Conservation (phyloP, 2,797 vertebrate species). For the Gallinago stenura region DNA sequence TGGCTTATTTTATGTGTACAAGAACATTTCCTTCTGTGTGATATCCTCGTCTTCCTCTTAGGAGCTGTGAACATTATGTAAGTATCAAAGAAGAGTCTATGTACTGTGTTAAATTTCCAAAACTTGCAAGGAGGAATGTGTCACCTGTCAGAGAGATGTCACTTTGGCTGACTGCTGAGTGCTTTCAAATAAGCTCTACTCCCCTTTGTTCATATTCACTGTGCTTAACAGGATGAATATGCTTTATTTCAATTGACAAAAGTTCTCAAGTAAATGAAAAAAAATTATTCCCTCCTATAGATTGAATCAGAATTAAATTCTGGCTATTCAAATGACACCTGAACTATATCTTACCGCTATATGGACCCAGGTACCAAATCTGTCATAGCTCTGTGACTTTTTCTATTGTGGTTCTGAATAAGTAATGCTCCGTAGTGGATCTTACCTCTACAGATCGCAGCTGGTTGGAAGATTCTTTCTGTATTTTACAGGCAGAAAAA, state of each 20-base stretch:
- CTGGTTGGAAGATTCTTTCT: neutral
- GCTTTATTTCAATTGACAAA: constrained; percentile 31
- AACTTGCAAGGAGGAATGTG: constrained; percentile 69
- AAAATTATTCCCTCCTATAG: neutral
- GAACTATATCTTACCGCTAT: neutral
- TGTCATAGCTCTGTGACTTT: neutral
- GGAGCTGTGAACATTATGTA: constrained; percentile 71
- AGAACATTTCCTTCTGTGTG: constrained; percentile 39
- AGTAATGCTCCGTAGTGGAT: neutral
- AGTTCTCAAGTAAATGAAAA: constrained; percentile 5
- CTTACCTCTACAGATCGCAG: neutral
- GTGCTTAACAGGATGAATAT: neutral
- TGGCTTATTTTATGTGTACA: constrained; percentile 35
- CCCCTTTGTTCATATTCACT: neutral
- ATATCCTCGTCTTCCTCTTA: constrained; percentile 49
- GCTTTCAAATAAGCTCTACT: constrained; percentile 47
- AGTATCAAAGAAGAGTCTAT: constrained; percentile 10
- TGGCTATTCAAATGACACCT: neutral
- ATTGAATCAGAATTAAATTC: neutral
- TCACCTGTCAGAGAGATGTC: constrained; percentile 70
- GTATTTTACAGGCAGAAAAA: neutral
- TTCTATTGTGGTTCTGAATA: neutral
- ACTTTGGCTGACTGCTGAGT: constrained; percentile 61
- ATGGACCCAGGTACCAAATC: neutral
- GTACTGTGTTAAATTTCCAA: constrained; percentile 69